A percentile compares a stretch with the other conserved stretches of the same genome.
Conservation (phyloP, 2,888 invertebrate species). For the Odontomyia ornata region DNA sequence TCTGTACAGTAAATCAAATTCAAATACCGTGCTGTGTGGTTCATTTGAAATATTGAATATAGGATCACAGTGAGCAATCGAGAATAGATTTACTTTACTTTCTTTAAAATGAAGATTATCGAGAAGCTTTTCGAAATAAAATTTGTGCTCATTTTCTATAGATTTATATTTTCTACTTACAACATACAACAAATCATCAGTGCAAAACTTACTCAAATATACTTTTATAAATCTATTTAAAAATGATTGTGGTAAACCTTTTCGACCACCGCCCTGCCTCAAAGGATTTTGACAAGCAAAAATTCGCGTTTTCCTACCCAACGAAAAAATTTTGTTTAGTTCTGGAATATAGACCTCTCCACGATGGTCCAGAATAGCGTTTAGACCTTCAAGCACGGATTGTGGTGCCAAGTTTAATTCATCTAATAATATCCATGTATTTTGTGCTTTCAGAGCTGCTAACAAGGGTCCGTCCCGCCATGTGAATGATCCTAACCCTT, state of each 20-base stretch:
- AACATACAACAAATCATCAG: constrained; percentile 70
- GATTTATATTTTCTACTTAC: constrained; percentile 59
- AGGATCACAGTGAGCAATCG: constrained; percentile 1
- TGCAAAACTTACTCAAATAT: constrained; percentile 71
- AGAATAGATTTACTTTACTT: constrained; percentile 50
- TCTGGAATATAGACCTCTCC: constrained; percentile 97
- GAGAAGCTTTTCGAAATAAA: constrained; percentile 53
- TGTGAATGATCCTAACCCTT: constrained; percentile 80
- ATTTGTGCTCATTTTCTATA: constrained; percentile 55
- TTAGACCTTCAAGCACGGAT: constrained; percentile 96
- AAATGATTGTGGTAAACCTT: constrained; percentile 96
- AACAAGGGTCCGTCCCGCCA: constrained; percentile 98
- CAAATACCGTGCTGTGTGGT: constrained; percentile 51
- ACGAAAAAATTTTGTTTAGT: constrained; percentile 83
- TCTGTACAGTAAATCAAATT: constrained; percentile 69
- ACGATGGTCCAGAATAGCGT: constrained; percentile 97
- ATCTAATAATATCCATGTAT: constrained; percentile 95
- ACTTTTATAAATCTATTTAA: constrained; percentile 97
- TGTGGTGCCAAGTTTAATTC: constrained; percentile 98
- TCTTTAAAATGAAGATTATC: constrained; percentile 40
- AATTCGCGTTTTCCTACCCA: constrained; percentile 80
- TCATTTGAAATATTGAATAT: background rate
- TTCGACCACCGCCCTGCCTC: constrained; percentile 93
- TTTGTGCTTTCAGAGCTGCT: constrained; percentile 86
- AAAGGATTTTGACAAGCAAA: constrained; percentile 99